Evolutionary conservation across 2,797 vertebrate genomes (phyloP).

Genomic region (Halcyon badia): DNA sequence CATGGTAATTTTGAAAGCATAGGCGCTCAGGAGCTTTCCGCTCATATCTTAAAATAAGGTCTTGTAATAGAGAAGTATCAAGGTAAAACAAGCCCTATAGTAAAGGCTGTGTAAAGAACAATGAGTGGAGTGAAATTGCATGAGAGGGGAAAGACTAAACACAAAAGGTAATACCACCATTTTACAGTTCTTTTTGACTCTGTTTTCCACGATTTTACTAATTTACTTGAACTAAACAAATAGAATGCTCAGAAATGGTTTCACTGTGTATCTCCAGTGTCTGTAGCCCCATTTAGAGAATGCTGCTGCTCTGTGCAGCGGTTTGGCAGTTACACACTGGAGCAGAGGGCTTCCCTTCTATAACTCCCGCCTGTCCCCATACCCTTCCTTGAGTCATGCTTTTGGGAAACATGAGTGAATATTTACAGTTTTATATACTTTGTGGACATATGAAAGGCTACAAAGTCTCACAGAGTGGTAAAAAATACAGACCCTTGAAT

Average conservation of each 20-base stretch:
- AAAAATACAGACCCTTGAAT: background rate
- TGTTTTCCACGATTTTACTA: background rate
- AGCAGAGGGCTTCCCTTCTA: background rate
- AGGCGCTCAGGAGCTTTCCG: background rate
- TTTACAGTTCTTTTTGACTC: background rate
- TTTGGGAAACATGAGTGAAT: background rate
- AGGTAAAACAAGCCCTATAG: background rate
- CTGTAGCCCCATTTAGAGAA: background rate
- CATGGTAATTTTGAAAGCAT: background rate
- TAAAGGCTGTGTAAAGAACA: background rate
- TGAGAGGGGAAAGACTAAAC: background rate
- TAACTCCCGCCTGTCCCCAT: rapidly evolving
- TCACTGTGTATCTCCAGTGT: background rate
- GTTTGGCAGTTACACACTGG: rapidly evolving
- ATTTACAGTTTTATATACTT: background rate
- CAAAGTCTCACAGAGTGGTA: background rate
- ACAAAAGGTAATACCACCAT: background rate
- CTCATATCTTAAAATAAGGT: background rate
- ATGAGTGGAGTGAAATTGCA: background rate
- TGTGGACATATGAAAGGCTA: background rate
- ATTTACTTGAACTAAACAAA: background rate
- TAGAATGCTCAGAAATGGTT: background rate
- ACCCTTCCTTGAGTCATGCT: background rate
- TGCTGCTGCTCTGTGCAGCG: background rate
- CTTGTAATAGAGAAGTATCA: background rate